Conservation (phyloP, 2,797 vertebrate genomes). For the Myiotriccus ornatus region DNA sequence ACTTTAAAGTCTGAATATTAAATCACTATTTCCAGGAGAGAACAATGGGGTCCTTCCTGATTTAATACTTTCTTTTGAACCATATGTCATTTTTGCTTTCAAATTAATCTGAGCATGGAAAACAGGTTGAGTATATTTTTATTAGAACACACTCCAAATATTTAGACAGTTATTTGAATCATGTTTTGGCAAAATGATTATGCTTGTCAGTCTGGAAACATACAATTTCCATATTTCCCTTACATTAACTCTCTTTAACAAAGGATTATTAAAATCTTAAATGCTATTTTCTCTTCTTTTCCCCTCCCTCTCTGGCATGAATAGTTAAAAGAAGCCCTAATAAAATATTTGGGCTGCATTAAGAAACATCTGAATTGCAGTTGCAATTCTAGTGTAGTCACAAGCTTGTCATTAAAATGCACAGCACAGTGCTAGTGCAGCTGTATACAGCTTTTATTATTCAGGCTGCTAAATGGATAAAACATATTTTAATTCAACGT, state of each 20-base stretch:
- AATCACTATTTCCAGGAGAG: conserved; percentile 69
- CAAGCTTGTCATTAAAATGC: conserved; percentile 79
- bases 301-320: conserved; percentile 30
- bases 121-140: conserved; percentile 68
- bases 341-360: conserved; percentile 72
- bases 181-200: conserved; percentile 75
- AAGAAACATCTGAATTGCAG: conserved; percentile 75
- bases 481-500: conserved; percentile 77
- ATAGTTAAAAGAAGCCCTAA: conserved; percentile 59
- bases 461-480: conserved; percentile 74
- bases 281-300: conserved; percentile 74
- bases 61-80: conserved; percentile 77
- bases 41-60: conserved; percentile 69
- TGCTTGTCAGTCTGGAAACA: conserved; percentile 75
- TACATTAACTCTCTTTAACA: conserved; percentile 72
- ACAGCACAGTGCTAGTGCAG: conserved; percentile 69
- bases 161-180: conserved; percentile 78
- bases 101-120: conserved; percentile 73
- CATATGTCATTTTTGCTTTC: conserved; percentile 72
- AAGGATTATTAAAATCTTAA: conserved; percentile 78
- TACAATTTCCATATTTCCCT: conserved; percentile 74
- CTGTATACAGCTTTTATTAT: conserved; percentile 78
- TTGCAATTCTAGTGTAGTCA: conserved; percentile 73
- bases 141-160: conserved; percentile 75
- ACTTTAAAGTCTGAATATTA: conserved; percentile 71